Conservation (phyloP, 92 coral and sea anemone genomes). For the Umimayanthus chanpuru region DNA sequence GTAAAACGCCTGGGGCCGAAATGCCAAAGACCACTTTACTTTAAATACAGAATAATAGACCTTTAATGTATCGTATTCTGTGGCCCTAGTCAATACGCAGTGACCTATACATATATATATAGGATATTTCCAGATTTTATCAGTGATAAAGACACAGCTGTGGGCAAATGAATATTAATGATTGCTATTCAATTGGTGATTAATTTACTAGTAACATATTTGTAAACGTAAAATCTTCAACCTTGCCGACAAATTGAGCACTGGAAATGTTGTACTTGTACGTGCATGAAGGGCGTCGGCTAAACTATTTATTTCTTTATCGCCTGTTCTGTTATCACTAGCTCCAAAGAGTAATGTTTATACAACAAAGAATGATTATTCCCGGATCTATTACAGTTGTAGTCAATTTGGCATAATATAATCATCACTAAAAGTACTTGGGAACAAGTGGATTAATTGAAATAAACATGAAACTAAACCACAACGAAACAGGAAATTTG, state of each 20-base stretch:
- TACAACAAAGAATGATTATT: not conserved
- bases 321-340: too few species aligned
- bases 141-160: not conserved
- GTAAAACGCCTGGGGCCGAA: not conserved
- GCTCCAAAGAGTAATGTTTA: too few species aligned
- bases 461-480: too few species aligned
- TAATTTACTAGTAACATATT: not conserved
- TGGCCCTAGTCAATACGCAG: not conserved
- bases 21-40: too few species aligned
- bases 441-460: not conserved
- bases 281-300: not conserved
- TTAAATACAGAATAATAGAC: too few species aligned
- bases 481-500: not conserved
- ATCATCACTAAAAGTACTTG: not conserved
- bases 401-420: not conserved
- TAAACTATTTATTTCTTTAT: not conserved
- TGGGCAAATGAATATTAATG: not conserved
- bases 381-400: too few species aligned
- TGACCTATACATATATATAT: not conserved
- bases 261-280: not conserved
- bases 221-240: not conserved
- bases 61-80: not conserved
- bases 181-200: not conserved
- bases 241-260: not conserved
- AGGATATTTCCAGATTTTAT: not conserved